Conservation (phyloP, 2,888 invertebrate genomes). For the Philonicus albiceps region DNA sequence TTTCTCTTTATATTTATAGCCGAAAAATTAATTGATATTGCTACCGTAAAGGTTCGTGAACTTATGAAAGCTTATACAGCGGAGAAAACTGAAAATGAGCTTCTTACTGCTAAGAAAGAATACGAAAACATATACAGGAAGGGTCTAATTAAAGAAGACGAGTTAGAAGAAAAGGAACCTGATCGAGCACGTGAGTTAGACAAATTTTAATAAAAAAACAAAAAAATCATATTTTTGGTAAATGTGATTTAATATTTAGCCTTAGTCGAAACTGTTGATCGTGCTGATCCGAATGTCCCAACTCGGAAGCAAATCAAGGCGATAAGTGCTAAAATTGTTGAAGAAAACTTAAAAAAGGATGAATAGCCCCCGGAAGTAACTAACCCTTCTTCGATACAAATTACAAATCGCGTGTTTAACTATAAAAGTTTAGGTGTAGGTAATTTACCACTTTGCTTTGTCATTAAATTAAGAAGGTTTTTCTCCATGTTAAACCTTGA, state of each 20-base stretch:
- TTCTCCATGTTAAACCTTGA: neutral
- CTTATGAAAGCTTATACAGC: constrained; percentile 42
- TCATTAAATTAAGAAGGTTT: neutral
- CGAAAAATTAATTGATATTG: constrained; percentile 41
- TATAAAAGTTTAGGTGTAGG: neutral
- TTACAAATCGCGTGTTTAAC: neutral
- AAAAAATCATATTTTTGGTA: neutral
- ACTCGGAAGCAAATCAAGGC: constrained; percentile 59
- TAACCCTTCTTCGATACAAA: neutral
- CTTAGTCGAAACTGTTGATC: constrained; percentile 16
- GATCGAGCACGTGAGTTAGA: neutral
- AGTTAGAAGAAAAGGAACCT: neutral
- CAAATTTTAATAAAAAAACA: neutral
- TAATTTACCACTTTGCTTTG: neutral
- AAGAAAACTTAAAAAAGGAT: constrained; percentile 58
- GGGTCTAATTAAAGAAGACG: constrained; percentile 49
- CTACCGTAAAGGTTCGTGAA: constrained; percentile 38
- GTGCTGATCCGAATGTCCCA: constrained; percentile 48
- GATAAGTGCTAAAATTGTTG: constrained; percentile 58
- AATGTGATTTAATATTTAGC: constrained; percentile 4
- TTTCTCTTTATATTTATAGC: constrained; percentile 31
- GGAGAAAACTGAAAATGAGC: neutral
- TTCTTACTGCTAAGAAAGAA: constrained; percentile 50
- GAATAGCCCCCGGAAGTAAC: constrained; percentile 51
- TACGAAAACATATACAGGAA: constrained; percentile 55